These are phyloP conservation scores for Cyclura pinguis DNA, from an alignment of 2,797 vertebrate genomes.

Conservation along the genomic window DNA sequence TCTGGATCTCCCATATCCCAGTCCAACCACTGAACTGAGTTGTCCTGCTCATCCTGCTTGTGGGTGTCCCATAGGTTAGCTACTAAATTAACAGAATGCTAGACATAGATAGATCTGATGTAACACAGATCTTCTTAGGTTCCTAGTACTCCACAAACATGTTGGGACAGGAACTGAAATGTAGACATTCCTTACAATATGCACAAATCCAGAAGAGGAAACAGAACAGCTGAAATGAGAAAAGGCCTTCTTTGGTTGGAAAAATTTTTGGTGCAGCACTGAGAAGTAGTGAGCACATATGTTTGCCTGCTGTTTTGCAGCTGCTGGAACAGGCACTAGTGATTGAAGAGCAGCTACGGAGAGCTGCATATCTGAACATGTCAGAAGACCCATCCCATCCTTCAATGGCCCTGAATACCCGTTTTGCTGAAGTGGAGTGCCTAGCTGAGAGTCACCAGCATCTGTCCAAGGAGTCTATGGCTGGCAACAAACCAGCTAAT, in stretches of 20 bases:
- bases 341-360: slow-evolving; percentile 95
- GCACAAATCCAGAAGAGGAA: neutral
- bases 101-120: no score
- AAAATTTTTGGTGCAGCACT: no score
- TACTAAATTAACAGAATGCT: no score
- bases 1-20: no score
- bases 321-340: slow-evolving; percentile 96
- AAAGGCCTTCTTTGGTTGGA: neutral
- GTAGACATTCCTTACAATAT: neutral
- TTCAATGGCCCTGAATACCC: slow-evolving; percentile 98
- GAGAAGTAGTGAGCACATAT: neutral
- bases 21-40: no score
- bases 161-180: no score
- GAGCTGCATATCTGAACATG: slow-evolving; percentile 98
- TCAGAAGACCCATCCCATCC: slow-evolving; percentile 96
- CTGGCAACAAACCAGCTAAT: slow-evolving; percentile 98
- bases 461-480: slow-evolving; percentile 98
- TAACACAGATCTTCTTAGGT: no score
- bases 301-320: slow-evolving; percentile 71
- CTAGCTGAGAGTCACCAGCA: slow-evolving; percentile 98
- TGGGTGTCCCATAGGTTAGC: no score
- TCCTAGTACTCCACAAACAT: neutral
- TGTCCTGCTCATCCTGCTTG: no score
- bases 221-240: neutral
- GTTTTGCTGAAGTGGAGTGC: slow-evolving; percentile 98